Evolutionary conservation across 2,888 invertebrate species (phyloP).

Genomic region (Bedellia somnulentella): DNA sequence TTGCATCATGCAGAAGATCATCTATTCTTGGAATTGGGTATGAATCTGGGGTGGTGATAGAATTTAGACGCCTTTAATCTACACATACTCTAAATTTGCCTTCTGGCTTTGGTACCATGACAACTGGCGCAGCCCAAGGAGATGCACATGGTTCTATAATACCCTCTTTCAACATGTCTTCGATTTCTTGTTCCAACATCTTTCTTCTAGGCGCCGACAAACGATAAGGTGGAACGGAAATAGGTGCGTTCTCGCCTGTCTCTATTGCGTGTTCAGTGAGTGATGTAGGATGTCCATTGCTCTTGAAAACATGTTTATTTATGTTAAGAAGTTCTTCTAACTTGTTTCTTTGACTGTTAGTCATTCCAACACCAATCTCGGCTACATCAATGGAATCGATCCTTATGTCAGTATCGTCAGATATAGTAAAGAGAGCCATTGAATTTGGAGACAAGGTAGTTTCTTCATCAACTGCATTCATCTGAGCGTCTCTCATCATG

Average conservation of each 20-base stretch:
- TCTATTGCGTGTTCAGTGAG: constrained; percentile 6
- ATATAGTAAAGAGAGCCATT: too few relatives aligned
- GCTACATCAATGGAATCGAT: too few relatives aligned
- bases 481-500: too few relatives aligned
- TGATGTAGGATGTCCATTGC: too few relatives aligned
- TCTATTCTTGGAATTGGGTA: constrained; percentile 23
- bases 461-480: too few relatives aligned
- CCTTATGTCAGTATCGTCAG: too few relatives aligned
- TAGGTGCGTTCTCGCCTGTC: constrained; percentile 11
- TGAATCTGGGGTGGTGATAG: constrained; percentile 9
- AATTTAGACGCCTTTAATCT: constrained; percentile 17
- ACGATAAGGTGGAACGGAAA: constrained; percentile 19
- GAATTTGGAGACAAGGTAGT: too few relatives aligned
- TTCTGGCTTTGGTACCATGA: constrained; percentile 20
- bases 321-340: too few relatives aligned
- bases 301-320: too few relatives aligned
- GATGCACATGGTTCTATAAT: constrained; percentile 19
- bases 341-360: too few relatives aligned
- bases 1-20: constrained; percentile 7
- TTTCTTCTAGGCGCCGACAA: constrained; percentile 12
- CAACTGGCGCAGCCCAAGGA: constrained; percentile 22
- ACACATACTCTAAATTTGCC: constrained; percentile 18
- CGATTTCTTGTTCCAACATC: constrained; percentile 15
- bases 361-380: too few relatives aligned
- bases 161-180: constrained; percentile 16